Evolutionary conservation across 1,140 invertebrate genomes (phyloP).

Genomic region (Glossosoma conforme): DNA sequence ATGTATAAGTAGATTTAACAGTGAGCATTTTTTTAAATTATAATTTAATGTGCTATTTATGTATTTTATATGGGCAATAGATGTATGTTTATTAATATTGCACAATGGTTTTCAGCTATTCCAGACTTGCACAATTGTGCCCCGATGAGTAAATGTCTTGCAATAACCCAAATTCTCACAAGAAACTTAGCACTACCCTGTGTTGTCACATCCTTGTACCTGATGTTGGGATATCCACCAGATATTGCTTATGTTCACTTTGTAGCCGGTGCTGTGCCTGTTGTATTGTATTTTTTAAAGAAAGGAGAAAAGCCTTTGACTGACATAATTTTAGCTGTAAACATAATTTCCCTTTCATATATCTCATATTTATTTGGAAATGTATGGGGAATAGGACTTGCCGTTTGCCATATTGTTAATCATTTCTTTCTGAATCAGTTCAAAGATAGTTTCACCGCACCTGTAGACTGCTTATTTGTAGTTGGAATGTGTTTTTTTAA

Average conservation of each 20-base stretch:
- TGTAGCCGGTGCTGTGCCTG: constrained; percentile 19
- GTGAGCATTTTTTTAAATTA: constrained; percentile 1
- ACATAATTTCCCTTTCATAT: constrained; percentile 25
- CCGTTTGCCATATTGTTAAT: constrained; percentile 26
- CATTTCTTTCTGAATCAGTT: constrained; percentile 29
- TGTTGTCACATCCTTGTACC: constrained; percentile 27
- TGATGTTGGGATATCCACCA: constrained; percentile 23
- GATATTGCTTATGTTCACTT: constrained; percentile 25
- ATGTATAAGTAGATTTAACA: background rate
- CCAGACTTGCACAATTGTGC: constrained; percentile 22
- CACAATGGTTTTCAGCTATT: constrained; percentile 27
- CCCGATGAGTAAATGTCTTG: constrained; percentile 23
- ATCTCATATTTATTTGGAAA: constrained; percentile 27
- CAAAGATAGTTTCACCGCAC: constrained; percentile 25
- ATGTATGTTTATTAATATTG: constrained; percentile 1
- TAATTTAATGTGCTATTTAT: background rate
- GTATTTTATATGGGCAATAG: background rate
- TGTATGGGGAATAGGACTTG: constrained; percentile 28
- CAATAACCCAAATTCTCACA: constrained; percentile 23
- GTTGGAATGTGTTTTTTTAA: constrained; percentile 32
- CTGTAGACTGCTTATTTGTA: constrained; percentile 29
- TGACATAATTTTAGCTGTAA: constrained; percentile 26
- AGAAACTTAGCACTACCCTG: constrained; percentile 28
- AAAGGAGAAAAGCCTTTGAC: constrained; percentile 13
- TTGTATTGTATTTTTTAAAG: constrained; percentile 23